Evolutionary conservation across 2,888 invertebrate species (phyloP).

Genomic region (Diaperis boleti): DNA sequence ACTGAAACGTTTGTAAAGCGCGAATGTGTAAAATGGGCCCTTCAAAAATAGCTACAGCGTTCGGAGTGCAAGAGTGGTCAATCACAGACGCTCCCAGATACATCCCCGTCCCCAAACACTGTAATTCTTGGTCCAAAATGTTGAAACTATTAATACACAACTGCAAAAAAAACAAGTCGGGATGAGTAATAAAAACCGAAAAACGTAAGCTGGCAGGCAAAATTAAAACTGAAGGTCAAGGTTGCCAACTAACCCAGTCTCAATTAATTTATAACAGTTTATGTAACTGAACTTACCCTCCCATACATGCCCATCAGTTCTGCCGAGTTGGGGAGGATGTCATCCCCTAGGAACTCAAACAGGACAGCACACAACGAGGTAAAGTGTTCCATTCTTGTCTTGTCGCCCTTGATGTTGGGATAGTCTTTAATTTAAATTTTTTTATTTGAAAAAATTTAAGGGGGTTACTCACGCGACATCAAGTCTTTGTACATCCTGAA

Average conservation of each 20-base stretch:
- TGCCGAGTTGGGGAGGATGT: constrained; percentile 78
- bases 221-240: background rate
- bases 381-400: constrained; percentile 83
- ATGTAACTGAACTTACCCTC: constrained; percentile 73
- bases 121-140: constrained; percentile 86
- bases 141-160: constrained; percentile 92
- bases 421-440: constrained; percentile 74
- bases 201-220: background rate
- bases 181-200: background rate
- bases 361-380: constrained; percentile 79
- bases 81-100: constrained; percentile 89
- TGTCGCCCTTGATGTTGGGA: constrained; percentile 81
- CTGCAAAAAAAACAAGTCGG: constrained; percentile 72
- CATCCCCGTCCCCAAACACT: constrained; percentile 86
- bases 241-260: background rate
- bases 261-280: constrained; percentile 5
- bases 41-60: constrained; percentile 87
- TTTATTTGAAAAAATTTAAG: background rate
- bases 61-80: constrained; percentile 92
- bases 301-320: constrained; percentile 90
- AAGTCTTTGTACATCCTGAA: constrained; percentile 86
- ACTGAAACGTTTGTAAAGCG: constrained; percentile 77
- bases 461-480: constrained; percentile 80
- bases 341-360: constrained; percentile 77
- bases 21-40: constrained; percentile 84